A percentile compares a stretch with the other conserved stretches of the same genome.
Evolutionary conservation across 2,797 vertebrate species (phyloP).

Genomic region (Helostoma temminkii): DNA sequence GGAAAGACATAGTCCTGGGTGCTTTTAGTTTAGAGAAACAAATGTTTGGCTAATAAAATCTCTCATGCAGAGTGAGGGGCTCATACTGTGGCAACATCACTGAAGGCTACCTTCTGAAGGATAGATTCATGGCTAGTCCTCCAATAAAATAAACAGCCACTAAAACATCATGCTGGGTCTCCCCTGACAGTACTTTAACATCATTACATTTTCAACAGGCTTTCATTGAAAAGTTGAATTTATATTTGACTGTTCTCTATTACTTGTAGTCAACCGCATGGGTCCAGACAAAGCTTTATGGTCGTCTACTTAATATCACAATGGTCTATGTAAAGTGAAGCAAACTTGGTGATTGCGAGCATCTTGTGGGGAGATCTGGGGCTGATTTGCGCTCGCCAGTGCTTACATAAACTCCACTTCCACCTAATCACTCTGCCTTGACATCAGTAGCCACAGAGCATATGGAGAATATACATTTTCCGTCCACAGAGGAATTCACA

Average conservation of each 20-base stretch:
- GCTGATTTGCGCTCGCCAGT: constrained; percentile 76
- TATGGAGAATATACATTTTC: constrained; percentile 70
- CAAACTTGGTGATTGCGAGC: constrained; percentile 56
- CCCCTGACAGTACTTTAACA: constrained; percentile 82
- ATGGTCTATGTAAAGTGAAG: constrained; percentile 54
- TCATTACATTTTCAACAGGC: constrained; percentile 84
- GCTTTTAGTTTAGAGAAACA: constrained; percentile 73
- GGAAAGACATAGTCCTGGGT: constrained; percentile 67
- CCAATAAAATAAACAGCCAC: constrained; percentile 86
- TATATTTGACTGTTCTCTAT: constrained; percentile 77
- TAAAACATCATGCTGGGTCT: constrained; percentile 79
- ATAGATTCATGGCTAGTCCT: constrained; percentile 82
- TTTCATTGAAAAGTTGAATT: constrained; percentile 82
- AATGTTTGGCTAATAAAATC: constrained; percentile 84
- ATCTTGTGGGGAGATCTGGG: constrained; percentile 78
- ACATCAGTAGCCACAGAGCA: constrained; percentile 76
- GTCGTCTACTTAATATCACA: constrained; percentile 76
- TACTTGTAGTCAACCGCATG: constrained; percentile 71
- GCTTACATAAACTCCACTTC: constrained; percentile 81
- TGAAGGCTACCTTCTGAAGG: constrained; percentile 81
- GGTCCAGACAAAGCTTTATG: constrained; percentile 72
- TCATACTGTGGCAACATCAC: constrained; percentile 78
- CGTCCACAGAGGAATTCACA: constrained; percentile 63
- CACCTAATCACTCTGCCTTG: constrained; percentile 85
- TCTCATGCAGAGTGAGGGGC: constrained; percentile 77